These are phyloP conservation scores for Myrmophylax atrothorax DNA, from an alignment of 2,113 vertebrate genomes.

Conservation along the genomic window DNA sequence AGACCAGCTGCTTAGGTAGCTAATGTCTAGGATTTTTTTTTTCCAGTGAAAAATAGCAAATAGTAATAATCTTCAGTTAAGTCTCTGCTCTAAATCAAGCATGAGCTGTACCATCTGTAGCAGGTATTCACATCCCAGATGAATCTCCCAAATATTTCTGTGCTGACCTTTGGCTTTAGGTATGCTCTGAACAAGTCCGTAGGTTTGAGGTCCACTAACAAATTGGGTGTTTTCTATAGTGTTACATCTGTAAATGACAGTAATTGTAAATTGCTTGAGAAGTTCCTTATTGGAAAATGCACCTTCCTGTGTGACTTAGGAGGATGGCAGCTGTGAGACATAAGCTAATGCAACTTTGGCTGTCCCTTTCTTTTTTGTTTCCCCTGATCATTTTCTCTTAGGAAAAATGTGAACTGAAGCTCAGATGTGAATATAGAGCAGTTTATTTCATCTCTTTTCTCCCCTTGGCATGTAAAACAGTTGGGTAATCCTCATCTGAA, in stretches of 20 bases:
- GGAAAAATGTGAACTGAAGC: background rate
- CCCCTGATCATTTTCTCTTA: background rate
- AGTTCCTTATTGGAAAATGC: background rate
- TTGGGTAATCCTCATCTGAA: background rate
- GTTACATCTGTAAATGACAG: slow-evolving; percentile 7
- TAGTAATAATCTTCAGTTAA: background rate
- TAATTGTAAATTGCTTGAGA: background rate
- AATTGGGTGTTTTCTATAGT: slow-evolving; percentile 19
- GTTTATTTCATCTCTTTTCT: background rate
- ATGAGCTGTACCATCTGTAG: slow-evolving; percentile 39
- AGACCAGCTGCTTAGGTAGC: slow-evolving; percentile 22
- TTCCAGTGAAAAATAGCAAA: background rate
- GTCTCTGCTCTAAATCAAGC: background rate
- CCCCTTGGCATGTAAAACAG: background rate
- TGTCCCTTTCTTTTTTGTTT: background rate
- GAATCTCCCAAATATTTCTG: slow-evolving; percentile 16
- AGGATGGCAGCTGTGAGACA: background rate
- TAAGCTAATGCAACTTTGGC: background rate
- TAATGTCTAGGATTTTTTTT: background rate
- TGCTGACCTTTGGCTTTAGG: slow-evolving; percentile 16
- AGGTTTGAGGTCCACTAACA: background rate
- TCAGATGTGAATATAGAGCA: background rate
- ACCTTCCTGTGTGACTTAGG: background rate
- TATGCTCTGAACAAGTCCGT: background rate
- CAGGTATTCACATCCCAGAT: background rate